Base-by-base conservation (phyloP, 2,888 invertebrate species). In the Plebejus argus region DNA sequence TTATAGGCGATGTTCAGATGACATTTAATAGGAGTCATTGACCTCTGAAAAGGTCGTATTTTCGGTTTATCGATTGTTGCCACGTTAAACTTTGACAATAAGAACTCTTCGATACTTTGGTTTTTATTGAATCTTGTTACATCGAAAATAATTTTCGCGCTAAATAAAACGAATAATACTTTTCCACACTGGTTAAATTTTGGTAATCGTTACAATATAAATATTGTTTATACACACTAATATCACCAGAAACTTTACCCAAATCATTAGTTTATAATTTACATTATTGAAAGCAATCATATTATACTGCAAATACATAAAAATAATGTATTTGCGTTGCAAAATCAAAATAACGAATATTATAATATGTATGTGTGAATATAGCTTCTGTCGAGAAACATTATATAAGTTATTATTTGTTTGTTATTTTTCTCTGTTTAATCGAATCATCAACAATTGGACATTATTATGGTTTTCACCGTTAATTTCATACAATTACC, bases 11-110 rank as follows among this genome's bases (percentile, higher is more conserved):
- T 53, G 53, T 53, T 53, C 5, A 23, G 23, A 61, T 28, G 66
- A 28, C 66, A 66, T 66, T 66, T 28, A 28, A 66, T 28, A 33
- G 28, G 23, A 66, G 28, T 12, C 33, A 66, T 66, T 66, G 66
- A 66, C 15, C 18, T 35, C 20, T 53, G 53, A 35, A 61, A 76
- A 66, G 33, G 66, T 66, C 28, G 18, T 33, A 15, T 66, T 66
- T 66, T 66, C 66, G 33, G 66, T 66, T 28, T 66, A 66, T 66
- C 66, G 66, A 66, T 66, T 66, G 66, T 66, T 66, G 66, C 18
- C 23, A 66, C 66, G 28, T 66, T 23, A 66, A 66, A 66, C 15
- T 33, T 66, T 66, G 28, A 66, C 28, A 66, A 33, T 66, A 28
- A 33, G 28, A 66, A 66, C 15, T 33, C 28, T 66, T 28, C 1